These are phyloP conservation scores for Riparia riparia DNA, from an alignment of 2,113 vertebrate species.

Conservation along the genomic window DNA sequence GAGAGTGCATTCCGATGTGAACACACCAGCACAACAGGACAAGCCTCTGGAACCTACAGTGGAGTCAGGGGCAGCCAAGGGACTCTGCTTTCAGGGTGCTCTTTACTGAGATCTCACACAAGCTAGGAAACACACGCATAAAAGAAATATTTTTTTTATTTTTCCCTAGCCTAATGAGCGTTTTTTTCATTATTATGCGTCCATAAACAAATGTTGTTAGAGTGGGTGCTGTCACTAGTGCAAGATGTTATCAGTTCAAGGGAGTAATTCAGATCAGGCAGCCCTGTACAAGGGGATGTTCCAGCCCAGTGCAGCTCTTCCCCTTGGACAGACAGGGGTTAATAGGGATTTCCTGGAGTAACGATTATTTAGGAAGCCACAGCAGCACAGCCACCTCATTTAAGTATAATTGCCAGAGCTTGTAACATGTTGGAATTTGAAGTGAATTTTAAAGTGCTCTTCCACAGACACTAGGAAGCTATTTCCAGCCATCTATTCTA, in stretches of 20 bases:
- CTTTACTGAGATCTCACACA: not conserved
- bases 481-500: conserved; percentile 4
- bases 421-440: not conserved
- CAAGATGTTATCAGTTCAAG: not conserved
- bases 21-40: not conserved
- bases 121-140: not conserved
- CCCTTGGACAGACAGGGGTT: not conserved
- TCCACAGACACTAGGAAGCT: conserved; percentile 19
- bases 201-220: not conserved
- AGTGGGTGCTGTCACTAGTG: not conserved
- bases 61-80: not conserved
- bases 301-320: not conserved
- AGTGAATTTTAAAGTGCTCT: conserved; percentile 1
- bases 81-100: not conserved
- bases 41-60: not conserved
- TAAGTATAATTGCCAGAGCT: not conserved
- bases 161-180: not conserved
- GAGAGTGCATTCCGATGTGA: not conserved
- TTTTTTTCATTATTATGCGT: not conserved
- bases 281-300: not conserved
- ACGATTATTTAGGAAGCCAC: not conserved
- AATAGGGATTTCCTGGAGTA: not conserved
- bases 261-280: not conserved
- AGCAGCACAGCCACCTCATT: not conserved
- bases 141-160: not conserved